Percentiles rank a stretch among this genome's conserved stretches.
Conservation (phyloP, 2,113 vertebrate species). For the Calypte anna region DNA sequence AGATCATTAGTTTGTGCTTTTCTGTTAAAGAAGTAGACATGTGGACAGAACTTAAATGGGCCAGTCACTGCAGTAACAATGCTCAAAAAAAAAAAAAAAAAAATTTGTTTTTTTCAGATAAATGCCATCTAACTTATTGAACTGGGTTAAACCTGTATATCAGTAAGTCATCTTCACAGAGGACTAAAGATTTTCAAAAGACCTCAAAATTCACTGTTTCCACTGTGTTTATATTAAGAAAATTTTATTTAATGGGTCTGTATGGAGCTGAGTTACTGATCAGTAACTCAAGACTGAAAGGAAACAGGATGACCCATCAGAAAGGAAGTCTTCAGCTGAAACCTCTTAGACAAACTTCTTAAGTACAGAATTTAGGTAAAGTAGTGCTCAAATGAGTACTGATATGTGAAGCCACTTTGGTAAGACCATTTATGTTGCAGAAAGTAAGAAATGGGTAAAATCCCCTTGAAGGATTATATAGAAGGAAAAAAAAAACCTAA, state of each 20-base stretch:
- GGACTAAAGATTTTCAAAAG: neutral
- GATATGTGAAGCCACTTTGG: neutral
- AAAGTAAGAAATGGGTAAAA: neutral
- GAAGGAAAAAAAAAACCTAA: neutral
- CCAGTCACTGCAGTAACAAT: neutral
- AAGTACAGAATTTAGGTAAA: neutral
- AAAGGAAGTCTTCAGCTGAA: neutral
- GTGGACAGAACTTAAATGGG: neutral
- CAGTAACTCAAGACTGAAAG: neutral
- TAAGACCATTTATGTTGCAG: neutral
- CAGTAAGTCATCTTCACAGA: neutral
- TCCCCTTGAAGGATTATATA: neutral
- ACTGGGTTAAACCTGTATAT: neutral
- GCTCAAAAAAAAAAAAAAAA: neutral
- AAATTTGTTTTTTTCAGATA: neutral
- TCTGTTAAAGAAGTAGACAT: neutral
- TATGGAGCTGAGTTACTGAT: neutral
- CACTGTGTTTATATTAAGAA: neutral
- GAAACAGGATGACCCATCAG: neutral
- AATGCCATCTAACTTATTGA: neutral
- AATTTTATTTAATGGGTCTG: neutral
- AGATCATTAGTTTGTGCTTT: neutral
- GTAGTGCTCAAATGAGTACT: neutral
- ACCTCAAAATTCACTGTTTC: neutral
- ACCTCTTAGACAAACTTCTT: neutral